A percentile compares a stretch with the other conserved stretches of the same genome.
Evolutionary conservation across 2,797 vertebrate genomes (phyloP).

Genomic region (Chelon auratus): DNA sequence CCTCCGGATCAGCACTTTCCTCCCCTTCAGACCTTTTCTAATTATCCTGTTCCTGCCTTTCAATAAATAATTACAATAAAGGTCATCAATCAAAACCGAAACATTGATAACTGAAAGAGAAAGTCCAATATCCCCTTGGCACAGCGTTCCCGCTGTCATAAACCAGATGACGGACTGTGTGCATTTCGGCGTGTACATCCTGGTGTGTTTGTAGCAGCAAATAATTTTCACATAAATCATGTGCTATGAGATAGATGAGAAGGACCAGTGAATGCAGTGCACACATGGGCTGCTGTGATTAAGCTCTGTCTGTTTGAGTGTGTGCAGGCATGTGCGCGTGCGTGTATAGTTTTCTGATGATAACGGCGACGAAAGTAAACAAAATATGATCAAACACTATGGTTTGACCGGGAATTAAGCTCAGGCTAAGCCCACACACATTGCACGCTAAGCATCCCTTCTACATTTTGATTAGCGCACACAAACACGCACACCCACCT

Average conservation of each 20-base stretch:
- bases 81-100: constrained; percentile 86
- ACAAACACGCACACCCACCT: constrained; percentile 54
- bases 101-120: constrained; percentile 84
- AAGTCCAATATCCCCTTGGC: constrained; percentile 81
- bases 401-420: constrained; percentile 69
- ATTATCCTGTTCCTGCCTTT: constrained; percentile 85
- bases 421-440: constrained; percentile 60
- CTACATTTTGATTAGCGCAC: constrained; percentile 66
- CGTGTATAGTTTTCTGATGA: constrained; percentile 50
- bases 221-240: constrained; percentile 79
- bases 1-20: constrained; percentile 82
- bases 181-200: constrained; percentile 50
- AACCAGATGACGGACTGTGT: constrained; percentile 64
- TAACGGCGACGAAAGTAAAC: constrained; percentile 64
- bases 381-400: constrained; percentile 68
- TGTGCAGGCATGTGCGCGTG: background rate
- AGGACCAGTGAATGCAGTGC: constrained; percentile 45
- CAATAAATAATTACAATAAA: constrained; percentile 89
- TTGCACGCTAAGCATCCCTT: constrained; percentile 45
- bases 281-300: constrained; percentile 63
- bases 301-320: constrained; percentile 56
- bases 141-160: constrained; percentile 63
- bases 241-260: constrained; percentile 68
- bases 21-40: constrained; percentile 81
- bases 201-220: constrained; percentile 50